Conservation (phyloP, 2,888 invertebrate genomes). For the Macrosiphum euphorbiae region DNA sequence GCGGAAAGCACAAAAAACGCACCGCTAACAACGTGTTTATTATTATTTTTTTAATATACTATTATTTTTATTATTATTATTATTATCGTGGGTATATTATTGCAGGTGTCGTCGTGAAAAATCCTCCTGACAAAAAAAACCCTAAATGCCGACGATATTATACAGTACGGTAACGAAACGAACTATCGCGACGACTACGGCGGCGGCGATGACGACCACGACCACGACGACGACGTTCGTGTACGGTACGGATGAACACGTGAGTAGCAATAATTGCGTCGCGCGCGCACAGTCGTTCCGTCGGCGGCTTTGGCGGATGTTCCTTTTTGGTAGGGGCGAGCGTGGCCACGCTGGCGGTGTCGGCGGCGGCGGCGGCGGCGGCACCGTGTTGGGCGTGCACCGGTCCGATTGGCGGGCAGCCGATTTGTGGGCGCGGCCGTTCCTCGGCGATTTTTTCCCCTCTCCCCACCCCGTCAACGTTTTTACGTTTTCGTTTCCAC, state of each 20-base stretch:
- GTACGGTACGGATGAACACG: conserved; percentile 61
- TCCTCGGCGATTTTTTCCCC: not conserved
- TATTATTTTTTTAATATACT: not conserved
- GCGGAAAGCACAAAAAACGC: not conserved
- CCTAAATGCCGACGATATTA: not conserved
- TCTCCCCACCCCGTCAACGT: not conserved
- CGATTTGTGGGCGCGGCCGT: conserved; percentile 65
- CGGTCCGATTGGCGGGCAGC: conserved; percentile 51
- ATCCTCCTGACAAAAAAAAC: not conserved
- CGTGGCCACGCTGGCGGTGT: not conserved
- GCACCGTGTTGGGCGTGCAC: conserved; percentile 48
- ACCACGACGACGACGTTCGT: conserved; percentile 46
- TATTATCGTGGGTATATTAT: no score
- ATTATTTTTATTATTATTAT: no score
- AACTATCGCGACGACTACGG: conserved; percentile 2
- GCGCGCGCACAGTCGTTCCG: conserved; percentile 9
- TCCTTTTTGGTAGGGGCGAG: not conserved
- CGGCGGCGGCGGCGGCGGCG: conserved; percentile 55
- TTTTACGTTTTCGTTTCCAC: conserved; percentile 14
- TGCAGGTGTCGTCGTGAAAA: not conserved
- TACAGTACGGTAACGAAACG: not conserved
- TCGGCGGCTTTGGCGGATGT: conserved; percentile 38
- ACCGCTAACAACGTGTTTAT: not conserved
- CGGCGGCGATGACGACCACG: not conserved
- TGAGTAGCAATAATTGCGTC: conserved; percentile 61